phyloP scores from a whole-genome alignment of 2,888 invertebrate genomes.

The Dendrolimus houi region DNA sequence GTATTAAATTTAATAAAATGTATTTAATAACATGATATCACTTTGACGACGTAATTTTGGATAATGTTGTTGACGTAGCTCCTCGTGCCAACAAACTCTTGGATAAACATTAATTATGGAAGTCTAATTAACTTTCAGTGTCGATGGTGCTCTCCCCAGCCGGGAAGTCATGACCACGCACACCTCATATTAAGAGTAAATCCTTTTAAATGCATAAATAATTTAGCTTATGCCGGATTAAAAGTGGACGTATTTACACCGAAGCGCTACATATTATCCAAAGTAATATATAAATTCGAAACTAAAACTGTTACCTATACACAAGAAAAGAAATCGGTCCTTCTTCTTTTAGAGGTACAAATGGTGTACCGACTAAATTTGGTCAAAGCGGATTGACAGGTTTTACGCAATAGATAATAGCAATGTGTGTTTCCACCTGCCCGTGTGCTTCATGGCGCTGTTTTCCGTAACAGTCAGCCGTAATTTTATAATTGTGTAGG shows the following conservation, averaged over 20 bases:
- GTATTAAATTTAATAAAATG: not conserved
- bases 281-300: too few relatives aligned
- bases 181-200: slow-evolving; percentile 71
- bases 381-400: too few relatives aligned
- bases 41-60: slow-evolving; percentile 10
- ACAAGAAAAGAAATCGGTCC: too few relatives aligned
- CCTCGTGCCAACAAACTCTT: slow-evolving; percentile 9
- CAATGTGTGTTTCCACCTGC: too few relatives aligned
- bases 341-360: too few relatives aligned
- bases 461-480: too few relatives aligned
- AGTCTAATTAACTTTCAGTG: slow-evolving; percentile 55
- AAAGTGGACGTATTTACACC: slow-evolving; percentile 29
- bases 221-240: slow-evolving; percentile 66
- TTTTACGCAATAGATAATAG: too few relatives aligned
- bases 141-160: slow-evolving; percentile 20
- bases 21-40: slow-evolving; percentile 1
- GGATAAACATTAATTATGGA: slow-evolving; percentile 30
- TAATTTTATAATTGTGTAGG: too few relatives aligned
- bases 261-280: slow-evolving; percentile 9
- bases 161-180: slow-evolving; percentile 63
- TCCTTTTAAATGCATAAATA: slow-evolving; percentile 74
- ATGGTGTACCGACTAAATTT: too few relatives aligned
- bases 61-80: slow-evolving; percentile 2
- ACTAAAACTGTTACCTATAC: too few relatives aligned
- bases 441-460: too few relatives aligned